These are phyloP conservation scores for Cheilosia pagana DNA, from an alignment of 2,888 invertebrate genomes.

Conservation along the genomic window DNA sequence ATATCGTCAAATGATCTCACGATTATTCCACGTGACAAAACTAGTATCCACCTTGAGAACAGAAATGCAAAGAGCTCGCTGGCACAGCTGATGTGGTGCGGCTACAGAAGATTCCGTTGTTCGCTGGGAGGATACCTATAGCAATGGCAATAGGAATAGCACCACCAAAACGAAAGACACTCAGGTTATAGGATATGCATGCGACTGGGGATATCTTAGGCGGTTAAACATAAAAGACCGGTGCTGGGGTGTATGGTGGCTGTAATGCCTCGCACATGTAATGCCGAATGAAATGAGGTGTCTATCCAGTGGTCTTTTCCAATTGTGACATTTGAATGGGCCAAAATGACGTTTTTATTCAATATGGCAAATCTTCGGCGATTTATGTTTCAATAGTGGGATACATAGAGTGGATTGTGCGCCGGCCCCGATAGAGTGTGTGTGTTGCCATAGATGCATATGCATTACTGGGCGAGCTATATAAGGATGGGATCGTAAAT, in stretches of 20 bases:
- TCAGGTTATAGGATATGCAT: not conserved
- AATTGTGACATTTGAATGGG: constrained; percentile 68
- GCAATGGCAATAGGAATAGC: constrained; percentile 2
- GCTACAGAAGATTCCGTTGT: constrained; percentile 3
- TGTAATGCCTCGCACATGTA: constrained; percentile 12
- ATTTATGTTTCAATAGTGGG: constrained; percentile 60
- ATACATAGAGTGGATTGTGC: not conserved
- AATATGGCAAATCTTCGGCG: constrained; percentile 66
- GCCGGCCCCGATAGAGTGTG: not conserved
- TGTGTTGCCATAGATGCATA: not conserved
- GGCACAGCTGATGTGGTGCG: constrained; percentile 33
- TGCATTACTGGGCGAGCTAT: not conserved
- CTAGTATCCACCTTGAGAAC: constrained; percentile 50
- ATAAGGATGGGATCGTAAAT: not conserved
- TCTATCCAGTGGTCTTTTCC: constrained; percentile 65
- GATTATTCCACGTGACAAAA: constrained; percentile 74
- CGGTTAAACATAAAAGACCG: constrained; percentile 62
- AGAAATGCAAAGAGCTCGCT: constrained; percentile 10
- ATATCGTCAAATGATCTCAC: constrained; percentile 74
- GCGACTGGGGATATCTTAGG: constrained; percentile 13
- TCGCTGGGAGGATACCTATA: constrained; percentile 12
- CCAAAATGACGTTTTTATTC: constrained; percentile 65
- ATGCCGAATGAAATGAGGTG: constrained; percentile 66
- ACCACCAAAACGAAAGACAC: constrained; percentile 38
- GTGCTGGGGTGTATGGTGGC: constrained; percentile 29